phyloP scores from a whole-genome alignment of 2,888 invertebrate genomes.

The Orthosia incerta region DNA sequence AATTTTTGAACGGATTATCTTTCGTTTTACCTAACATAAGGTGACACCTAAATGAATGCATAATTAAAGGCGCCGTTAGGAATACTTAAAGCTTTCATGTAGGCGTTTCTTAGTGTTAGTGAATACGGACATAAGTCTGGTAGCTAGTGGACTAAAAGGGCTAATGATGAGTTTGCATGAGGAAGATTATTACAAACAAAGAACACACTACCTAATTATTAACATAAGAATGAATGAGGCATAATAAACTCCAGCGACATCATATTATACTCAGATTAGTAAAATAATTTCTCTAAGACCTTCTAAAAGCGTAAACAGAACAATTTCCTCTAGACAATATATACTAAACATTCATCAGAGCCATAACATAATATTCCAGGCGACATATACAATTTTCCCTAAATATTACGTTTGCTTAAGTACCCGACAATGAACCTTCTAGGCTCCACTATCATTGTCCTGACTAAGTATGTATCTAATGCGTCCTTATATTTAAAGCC shows the following conservation, averaged over 20 bases:
- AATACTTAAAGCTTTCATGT: too few relatives aligned
- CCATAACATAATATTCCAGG: conserved; percentile 7
- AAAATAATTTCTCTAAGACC: background rate
- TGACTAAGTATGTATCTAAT: conserved; percentile 8
- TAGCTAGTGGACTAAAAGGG: too few relatives aligned
- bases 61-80: too few relatives aligned
- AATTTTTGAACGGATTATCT: too few relatives aligned
- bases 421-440: background rate
- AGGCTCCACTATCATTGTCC: conserved; percentile 15
- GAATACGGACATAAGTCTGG: too few relatives aligned
- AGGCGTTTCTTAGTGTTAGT: too few relatives aligned
- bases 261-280: background rate
- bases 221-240: background rate
- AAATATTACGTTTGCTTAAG: background rate
- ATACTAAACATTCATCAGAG: conserved; percentile 18
- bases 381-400: conserved; percentile 20
- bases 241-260: background rate
- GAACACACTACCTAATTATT: too few relatives aligned
- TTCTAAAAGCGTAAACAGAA: background rate
- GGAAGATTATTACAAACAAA: too few relatives aligned
- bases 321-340: background rate
- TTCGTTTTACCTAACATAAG: too few relatives aligned
- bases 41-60: too few relatives aligned
- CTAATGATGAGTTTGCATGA: too few relatives aligned
- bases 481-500: conserved; percentile 12